Evolutionary conservation across 2,113 vertebrate genomes (phyloP).

Genomic region (Eonycteris spelaea): DNA sequence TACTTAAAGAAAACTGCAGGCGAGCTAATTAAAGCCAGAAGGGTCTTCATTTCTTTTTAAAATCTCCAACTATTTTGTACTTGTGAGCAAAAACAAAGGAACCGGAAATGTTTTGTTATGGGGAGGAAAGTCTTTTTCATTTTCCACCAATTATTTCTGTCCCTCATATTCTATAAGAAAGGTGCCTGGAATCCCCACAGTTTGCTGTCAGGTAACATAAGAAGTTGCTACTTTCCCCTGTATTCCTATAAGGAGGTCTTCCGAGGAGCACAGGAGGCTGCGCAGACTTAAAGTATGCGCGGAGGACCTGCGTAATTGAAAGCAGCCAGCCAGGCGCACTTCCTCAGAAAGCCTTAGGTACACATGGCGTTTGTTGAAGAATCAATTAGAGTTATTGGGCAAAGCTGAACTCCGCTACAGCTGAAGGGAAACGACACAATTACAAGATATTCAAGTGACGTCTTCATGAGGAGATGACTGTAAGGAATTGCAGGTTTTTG

Average conservation of each 20-base stretch:
- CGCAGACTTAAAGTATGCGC: neutral
- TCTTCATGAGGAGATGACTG: neutral
- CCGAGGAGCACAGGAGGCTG: neutral
- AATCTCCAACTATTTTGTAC: neutral
- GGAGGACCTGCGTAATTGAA: constrained; percentile 32
- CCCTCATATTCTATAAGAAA: neutral
- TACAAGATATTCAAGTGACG: neutral
- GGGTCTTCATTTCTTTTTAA: neutral
- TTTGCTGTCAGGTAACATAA: constrained; percentile 19
- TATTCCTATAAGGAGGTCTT: constrained; percentile 47
- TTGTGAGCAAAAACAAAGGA: neutral
- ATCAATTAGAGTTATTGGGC: neutral
- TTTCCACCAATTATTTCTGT: neutral
- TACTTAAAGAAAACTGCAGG: neutral
- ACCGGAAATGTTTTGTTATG: neutral
- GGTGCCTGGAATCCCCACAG: neutral
- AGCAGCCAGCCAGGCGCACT: constrained; percentile 29
- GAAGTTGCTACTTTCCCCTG: constrained; percentile 16
- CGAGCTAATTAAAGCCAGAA: constrained; percentile 60
- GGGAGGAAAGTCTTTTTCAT: neutral
- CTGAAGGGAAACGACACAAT: neutral
- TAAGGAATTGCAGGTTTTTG: neutral
- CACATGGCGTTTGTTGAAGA: neutral
- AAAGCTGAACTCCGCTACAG: neutral
- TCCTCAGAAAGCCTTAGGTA: neutral